phyloP scores from a whole-genome alignment of 2,113 vertebrate genomes.

The Setophaga petechia region DNA sequence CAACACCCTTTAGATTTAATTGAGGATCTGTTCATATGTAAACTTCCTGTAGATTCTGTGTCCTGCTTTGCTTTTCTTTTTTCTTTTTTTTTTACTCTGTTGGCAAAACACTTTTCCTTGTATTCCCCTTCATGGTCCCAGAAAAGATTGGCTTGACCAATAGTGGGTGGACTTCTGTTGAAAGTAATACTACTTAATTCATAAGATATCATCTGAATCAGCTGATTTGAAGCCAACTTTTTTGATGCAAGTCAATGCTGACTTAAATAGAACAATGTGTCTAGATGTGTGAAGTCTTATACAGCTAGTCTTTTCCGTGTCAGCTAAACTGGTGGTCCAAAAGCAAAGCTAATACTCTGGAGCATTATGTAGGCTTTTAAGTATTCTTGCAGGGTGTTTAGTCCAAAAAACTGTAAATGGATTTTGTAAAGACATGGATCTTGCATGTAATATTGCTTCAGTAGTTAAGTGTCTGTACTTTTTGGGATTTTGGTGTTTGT shows the following conservation, averaged over 20 bases:
- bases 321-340: conserved; percentile 55
- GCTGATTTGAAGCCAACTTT: conserved; percentile 54
- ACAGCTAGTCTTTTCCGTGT: conserved; percentile 19
- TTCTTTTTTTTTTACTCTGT: neutral
- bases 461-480: conserved; percentile 8
- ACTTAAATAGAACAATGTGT: conserved; percentile 64
- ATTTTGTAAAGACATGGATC: conserved; percentile 2
- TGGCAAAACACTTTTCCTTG: neutral
- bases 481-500: neutral
- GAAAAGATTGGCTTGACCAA: conserved; percentile 33
- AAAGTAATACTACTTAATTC: conserved; percentile 51
- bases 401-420: conserved; percentile 31
- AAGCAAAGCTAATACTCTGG: conserved; percentile 47
- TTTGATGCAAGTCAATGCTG: conserved; percentile 45
- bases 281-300: conserved; percentile 48
- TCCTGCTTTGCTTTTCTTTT: conserved; percentile 1
- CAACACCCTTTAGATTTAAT: conserved; percentile 10
- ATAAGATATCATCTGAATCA: conserved; percentile 46
- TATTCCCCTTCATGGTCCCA: neutral
- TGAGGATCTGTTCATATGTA: neutral
- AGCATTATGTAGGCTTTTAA: conserved; percentile 54
- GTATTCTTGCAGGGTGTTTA: conserved; percentile 21
- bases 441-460: neutral
- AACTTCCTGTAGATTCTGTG: neutral
- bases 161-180: conserved; percentile 54